These are phyloP conservation scores for Harlomillsia oculata DNA, from an alignment of 1,140 invertebrate species.

Conservation along the genomic window DNA sequence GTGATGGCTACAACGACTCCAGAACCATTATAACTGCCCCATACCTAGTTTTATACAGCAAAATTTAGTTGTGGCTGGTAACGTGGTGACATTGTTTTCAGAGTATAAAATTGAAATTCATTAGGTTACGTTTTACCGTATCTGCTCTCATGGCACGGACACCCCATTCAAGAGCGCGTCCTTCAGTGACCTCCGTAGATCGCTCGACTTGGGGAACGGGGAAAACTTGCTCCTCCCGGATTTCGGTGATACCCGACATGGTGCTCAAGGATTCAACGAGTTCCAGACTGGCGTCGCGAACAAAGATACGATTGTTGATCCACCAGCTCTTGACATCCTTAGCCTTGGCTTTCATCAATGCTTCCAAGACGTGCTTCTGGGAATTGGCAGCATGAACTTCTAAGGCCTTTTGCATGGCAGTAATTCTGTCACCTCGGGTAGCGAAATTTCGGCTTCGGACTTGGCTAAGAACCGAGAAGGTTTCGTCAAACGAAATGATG, in stretches of 20 bases:
- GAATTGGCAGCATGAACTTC: neutral
- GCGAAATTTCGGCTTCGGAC: neutral
- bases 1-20: constrained; percentile 10
- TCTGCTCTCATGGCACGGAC: constrained; percentile 2
- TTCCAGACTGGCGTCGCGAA: neutral
- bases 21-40: too few relatives aligned
- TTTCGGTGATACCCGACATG: neutral
- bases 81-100: too few relatives aligned
- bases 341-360: neutral
- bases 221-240: neutral
- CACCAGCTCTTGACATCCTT: constrained; percentile 6
- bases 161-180: constrained; percentile 8
- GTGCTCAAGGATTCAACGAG: neutral
- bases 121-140: too few relatives aligned
- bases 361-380: constrained; percentile 5
- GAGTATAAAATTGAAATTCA: too few relatives aligned
- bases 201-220: neutral
- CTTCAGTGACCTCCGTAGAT: neutral
- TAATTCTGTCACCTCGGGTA: constrained; percentile 1
- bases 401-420: neutral
- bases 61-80: too few relatives aligned
- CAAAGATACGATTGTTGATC: constrained; percentile 20
- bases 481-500: neutral
- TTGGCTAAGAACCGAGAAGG: neutral
- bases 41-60: too few relatives aligned